Evolutionary conservation across 2,888 invertebrate genomes (phyloP).

Genomic region (Callimorpha dominula): DNA sequence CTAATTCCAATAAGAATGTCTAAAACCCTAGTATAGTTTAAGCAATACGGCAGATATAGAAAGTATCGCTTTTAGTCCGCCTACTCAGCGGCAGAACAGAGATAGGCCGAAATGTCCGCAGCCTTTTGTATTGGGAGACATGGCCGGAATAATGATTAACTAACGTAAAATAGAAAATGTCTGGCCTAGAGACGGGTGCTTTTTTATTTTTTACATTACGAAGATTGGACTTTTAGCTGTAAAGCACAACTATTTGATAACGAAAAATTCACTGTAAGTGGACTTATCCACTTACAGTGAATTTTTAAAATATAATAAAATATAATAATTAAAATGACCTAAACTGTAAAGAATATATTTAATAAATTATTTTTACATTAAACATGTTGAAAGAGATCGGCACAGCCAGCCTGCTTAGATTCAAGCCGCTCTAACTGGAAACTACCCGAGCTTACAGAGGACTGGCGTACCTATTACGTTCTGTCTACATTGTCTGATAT

Average conservation of each 20-base stretch:
- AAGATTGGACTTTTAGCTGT: not conserved
- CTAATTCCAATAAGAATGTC: not conserved
- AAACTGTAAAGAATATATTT: no score
- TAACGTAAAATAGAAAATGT: conserved; percentile 10
- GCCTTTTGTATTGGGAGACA: conserved; percentile 6
- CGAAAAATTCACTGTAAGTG: no score
- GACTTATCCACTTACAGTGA: no score
- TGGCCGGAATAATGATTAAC: conserved; percentile 15
- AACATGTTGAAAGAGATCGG: no score
- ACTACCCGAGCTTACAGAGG: no score
- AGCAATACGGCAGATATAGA: not conserved
- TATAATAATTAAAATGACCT: no score
- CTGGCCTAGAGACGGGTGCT: not conserved
- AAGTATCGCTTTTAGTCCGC: not conserved
- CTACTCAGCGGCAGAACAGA: conserved; percentile 5
- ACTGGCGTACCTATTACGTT: no score
- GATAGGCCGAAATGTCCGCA: conserved; percentile 3
- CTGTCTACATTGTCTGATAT: no score
- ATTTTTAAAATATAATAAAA: no score
- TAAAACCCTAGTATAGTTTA: not conserved
- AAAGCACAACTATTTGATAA: not conserved
- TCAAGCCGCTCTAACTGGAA: no score
- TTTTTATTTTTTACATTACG: conserved; percentile 10
- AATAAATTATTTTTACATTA: no score
- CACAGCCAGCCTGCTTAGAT: no score